phyloP scores from a whole-genome alignment of 2,113 vertebrate species.

The Chaetops frenatus region DNA sequence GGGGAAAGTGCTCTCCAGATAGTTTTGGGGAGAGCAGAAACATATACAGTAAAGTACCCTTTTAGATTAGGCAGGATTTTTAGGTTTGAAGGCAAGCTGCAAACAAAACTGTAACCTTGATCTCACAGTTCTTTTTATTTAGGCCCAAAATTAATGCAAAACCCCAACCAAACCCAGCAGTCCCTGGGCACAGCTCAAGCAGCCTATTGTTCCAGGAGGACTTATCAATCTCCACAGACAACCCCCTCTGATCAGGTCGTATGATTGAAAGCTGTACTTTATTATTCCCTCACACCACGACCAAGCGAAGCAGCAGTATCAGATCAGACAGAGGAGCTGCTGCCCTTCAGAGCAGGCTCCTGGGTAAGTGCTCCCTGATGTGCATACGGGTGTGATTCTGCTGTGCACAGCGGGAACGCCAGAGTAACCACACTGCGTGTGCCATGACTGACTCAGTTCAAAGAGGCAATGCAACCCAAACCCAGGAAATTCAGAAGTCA shows the following conservation, averaged over 20 bases:
- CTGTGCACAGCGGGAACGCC: background rate
- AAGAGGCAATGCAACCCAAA: background rate
- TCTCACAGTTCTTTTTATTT: background rate
- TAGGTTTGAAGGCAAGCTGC: background rate
- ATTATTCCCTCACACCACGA: slow-evolving; percentile 20
- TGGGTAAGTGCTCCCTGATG: background rate
- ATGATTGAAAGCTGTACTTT: slow-evolving; percentile 38
- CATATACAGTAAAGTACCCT: background rate
- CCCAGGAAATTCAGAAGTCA: background rate
- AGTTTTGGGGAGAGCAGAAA: background rate
- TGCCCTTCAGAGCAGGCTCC: slow-evolving; percentile 36
- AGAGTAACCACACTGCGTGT: background rate
- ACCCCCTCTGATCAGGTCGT: background rate
- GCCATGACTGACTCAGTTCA: background rate
- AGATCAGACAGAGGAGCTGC: background rate
- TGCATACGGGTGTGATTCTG: background rate
- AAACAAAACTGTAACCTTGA: background rate
- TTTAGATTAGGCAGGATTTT: background rate
- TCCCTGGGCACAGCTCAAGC: background rate
- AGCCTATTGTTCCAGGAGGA: background rate
- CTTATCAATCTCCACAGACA: slow-evolving; percentile 43
- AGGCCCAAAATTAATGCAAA: background rate
- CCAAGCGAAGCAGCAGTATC: background rate
- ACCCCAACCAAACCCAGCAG: background rate
- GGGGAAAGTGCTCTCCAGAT: background rate